Base-by-base conservation (phyloP, 2,888 invertebrate species). In the Dryocosmus kuriphilus region DNA sequence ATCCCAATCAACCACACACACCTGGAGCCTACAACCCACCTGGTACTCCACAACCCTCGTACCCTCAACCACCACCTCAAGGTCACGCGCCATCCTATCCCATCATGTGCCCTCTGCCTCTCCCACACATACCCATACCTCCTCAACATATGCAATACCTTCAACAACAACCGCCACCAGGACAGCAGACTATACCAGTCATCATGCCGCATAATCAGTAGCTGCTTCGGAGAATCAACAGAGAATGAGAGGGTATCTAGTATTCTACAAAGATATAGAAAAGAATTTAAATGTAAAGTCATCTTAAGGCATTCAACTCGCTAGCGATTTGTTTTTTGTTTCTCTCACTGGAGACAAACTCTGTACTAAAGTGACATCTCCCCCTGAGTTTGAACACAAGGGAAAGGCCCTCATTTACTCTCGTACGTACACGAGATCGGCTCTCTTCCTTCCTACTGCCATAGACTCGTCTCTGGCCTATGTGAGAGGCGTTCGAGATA, bases 101-200 rank as follows among this genome's bases (percentile, higher is more conserved):
- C 79, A 92, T 94, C 80, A 93, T 94, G 92, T 94, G 94, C 87
- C 93, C 94, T 55, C 90, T 94, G 79, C 90, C 94, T 82, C 93
- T 93, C 75, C 89, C 90, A 71, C 91, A 89, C 81, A 86, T 92
- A 86, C 89, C 88, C 35, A 86, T 92, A 80, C 91, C 93, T 46
- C 93, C 93, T 79, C 93, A 93, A 79, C 93, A 93, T 83, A 92
- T 93, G 92, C 93, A 93, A 86, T 93, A 93, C 86, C 88, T 93
- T 78, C 93, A 92, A 77, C 92, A 92, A 74, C 92, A 91, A 79
- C 93, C 93, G 63, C 93, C 92, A 51, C 92, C 90, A 55, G 90
- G 90, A 61, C 92, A 91, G 80, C 92, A 91, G 81, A 90, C 91
- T 82, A 92, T 92, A 85, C 92, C 92, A 84, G 92, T 92, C 27